These are phyloP conservation scores for Hippocampus abdominalis DNA, from an alignment of 2,113 vertebrate genomes.

Conservation along the genomic window DNA sequence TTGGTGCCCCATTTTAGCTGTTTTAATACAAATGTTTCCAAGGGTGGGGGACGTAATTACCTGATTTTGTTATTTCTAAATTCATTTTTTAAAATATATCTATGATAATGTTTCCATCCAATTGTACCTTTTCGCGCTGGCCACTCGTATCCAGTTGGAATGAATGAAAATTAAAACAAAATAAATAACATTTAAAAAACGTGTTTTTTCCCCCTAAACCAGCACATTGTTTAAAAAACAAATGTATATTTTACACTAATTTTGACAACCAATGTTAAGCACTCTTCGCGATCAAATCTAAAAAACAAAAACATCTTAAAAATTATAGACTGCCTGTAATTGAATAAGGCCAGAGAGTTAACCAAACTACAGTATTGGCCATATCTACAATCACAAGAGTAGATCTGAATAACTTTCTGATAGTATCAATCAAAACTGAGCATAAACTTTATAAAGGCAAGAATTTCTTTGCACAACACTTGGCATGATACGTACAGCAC, in stretches of 20 bases:
- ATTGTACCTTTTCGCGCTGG: neutral
- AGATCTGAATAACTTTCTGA: neutral
- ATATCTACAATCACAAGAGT: neutral
- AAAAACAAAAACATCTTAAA: neutral
- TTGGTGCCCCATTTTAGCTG: neutral
- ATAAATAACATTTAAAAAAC: no score
- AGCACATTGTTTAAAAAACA: no score
- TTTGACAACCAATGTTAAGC: neutral
- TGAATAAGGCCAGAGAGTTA: no score
- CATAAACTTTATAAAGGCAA: neutral
- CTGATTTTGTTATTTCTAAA: neutral
- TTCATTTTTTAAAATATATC: neutral
- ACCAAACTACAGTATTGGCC: no score
- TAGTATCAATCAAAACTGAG: neutral
- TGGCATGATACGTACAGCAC: no score
- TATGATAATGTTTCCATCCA: neutral
- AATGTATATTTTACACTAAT: neutral
- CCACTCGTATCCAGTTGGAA: neutral
- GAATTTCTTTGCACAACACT: neutral
- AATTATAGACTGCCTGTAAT: neutral
- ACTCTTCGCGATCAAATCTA: neutral
- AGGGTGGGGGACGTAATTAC: neutral
- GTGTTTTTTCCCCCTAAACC: no score
- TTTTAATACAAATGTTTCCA: neutral
- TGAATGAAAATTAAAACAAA: no score